Percentiles rank a stretch among this genome's conserved stretches.
phyloP scores from a whole-genome alignment of 2,888 invertebrate genomes.

The Horisme vitalbata region DNA sequence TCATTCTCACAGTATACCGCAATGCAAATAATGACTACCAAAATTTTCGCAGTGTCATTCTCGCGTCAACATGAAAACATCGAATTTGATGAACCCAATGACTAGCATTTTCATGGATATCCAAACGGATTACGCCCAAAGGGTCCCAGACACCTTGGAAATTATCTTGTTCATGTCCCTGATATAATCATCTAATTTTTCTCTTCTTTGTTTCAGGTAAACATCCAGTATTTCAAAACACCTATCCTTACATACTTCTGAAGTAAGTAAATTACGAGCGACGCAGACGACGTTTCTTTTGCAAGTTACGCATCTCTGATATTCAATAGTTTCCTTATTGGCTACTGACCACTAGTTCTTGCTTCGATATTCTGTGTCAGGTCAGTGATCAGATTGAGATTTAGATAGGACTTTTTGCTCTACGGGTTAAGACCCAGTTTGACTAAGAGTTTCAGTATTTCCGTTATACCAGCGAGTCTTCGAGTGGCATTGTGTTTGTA shows the following conservation, averaged over 20 bases:
- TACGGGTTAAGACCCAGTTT: too few species aligned
- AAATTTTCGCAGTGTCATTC: constrained; percentile 4
- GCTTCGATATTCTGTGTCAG: too few species aligned
- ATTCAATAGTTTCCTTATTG: too few species aligned
- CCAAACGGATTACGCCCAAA: constrained; percentile 54
- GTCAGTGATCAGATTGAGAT: too few species aligned
- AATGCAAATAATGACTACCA: constrained; percentile 7
- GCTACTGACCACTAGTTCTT: too few species aligned
- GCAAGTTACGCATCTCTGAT: too few species aligned
- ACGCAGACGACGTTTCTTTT: neutral
- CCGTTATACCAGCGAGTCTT: too few species aligned
- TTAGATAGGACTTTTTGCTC: too few species aligned
- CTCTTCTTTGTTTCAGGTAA: constrained; percentile 40
- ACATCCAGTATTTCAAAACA: constrained; percentile 14
- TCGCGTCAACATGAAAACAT: constrained; percentile 56
- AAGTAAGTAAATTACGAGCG: constrained; percentile 6
- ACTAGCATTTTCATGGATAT: constrained; percentile 57
- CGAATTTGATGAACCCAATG: constrained; percentile 70
- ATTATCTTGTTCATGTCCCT: constrained; percentile 37
- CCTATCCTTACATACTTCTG: neutral
- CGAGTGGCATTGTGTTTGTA: too few species aligned
- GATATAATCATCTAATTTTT: constrained; percentile 12
- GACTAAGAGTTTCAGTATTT: too few species aligned
- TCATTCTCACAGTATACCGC: neutral
- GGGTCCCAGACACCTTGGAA: constrained; percentile 32